Base-by-base conservation (phyloP, 2,888 invertebrate species). In the Sylvicola cinctus region DNA sequence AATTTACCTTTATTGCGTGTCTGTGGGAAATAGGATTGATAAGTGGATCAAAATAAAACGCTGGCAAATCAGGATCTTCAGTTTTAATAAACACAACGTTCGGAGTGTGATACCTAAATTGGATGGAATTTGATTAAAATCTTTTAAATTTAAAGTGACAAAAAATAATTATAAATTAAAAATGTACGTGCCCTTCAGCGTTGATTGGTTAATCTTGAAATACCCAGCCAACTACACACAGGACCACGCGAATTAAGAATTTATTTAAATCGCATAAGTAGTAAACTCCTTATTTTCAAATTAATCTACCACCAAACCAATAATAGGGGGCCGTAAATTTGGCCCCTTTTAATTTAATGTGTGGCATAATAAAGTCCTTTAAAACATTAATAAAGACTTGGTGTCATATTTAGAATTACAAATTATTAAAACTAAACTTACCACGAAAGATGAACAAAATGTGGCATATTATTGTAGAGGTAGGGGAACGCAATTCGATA, bases 11-110 rank as follows among this genome's bases (percentile, higher is more conserved):
- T 0, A 83, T 70, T 0, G 87, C 74, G 58, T 88, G 84, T 35
- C 90, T 68, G 52, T 95, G 93, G 2, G 96, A 90, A 45, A 99
- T 98, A 1, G 98, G 96, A 61, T 99, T 99, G 52, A 99, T 98
- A 32, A 99, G 65, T 0, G 98, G 98, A 64, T 99, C 98, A 61
- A 96, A 99, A 58, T 99, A 99, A 60, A 98, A 99, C 0, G 98
- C 98, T 25, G 98, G 98, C 36, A 99, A 64, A 61, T 99, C 98
- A 6, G 98, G 96, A 69, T 99, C 98, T 62, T 99, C 98, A 0
- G 98, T 98, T 65, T 98, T 98, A 48, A 99, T 99, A 58, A 87
- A 99, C 1, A 99, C 95, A 5, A 99, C 96, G 56, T 95, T 96
- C 16, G 98, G 96, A 6, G 90, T 80, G 58, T 99, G 98, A 58